Evolutionary conservation across 92 coral and sea anemone species (phyloP).

Genomic region (Parazoanthus darwini): DNA sequence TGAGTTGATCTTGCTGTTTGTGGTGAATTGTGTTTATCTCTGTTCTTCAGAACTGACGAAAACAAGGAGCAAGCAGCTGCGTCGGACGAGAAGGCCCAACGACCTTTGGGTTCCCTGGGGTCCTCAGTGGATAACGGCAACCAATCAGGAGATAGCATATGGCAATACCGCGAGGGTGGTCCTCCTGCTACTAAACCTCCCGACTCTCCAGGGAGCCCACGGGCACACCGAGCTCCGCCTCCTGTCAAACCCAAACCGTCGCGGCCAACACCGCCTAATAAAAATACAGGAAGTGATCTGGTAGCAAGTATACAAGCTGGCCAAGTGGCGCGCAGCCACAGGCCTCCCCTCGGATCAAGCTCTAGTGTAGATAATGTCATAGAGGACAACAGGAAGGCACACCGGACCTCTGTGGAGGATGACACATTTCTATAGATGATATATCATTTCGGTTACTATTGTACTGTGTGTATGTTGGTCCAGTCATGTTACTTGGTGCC

Average conservation of each 20-base stretch:
- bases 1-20: neutral
- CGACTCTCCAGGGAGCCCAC: conserved; percentile 66
- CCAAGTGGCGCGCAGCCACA: conserved; percentile 76
- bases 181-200: conserved; percentile 44
- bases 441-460: neutral
- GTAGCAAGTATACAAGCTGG: conserved; percentile 83
- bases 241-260: conserved; percentile 91
- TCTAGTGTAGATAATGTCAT: conserved; percentile 45
- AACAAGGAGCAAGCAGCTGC: conserved; percentile 47
- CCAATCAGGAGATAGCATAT: conserved; percentile 56
- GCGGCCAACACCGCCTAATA: conserved; percentile 67
- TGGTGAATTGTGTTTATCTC: neutral
- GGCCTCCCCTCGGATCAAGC: conserved; percentile 42
- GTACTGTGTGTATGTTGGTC: neutral
- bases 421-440: conserved; percentile 55
- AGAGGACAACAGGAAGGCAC: conserved; percentile 50
- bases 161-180: conserved; percentile 62
- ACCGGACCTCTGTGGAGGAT: conserved; percentile 61
- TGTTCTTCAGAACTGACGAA: conserved; percentile 5
- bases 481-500: neutral
- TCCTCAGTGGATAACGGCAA: conserved; percentile 38
- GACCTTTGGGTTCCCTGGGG: neutral
- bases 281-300: conserved; percentile 66
- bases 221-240: conserved; percentile 72
- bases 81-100: conserved; percentile 30